Evolutionary conservation across 64 coral and sea anemone genomes (phyloP).

Genomic region (Anthopleura sola): DNA sequence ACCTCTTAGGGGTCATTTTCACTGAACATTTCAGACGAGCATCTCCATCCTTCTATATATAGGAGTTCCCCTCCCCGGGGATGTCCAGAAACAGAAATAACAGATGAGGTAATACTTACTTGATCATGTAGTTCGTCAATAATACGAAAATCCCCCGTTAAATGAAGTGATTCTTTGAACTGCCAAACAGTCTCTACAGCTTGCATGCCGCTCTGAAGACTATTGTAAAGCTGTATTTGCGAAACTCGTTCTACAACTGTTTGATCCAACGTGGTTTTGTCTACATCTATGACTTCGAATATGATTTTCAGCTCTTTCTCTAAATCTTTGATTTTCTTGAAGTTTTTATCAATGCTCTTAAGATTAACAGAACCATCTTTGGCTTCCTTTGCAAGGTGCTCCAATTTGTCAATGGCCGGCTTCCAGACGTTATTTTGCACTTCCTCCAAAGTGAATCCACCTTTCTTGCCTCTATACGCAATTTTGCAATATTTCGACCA

Average conservation of each 20-base stretch:
- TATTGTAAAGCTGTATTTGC: constrained; percentile 27
- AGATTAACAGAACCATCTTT: constrained; percentile 29
- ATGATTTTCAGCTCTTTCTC: constrained; percentile 26
- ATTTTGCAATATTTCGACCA: constrained; percentile 36
- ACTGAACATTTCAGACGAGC: no score
- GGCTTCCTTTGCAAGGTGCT: not conserved
- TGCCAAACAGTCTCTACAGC: constrained; percentile 28
- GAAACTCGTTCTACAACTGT: not conserved
- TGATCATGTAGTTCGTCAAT: not conserved
- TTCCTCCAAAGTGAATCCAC: constrained; percentile 23
- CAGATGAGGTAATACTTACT: no score
- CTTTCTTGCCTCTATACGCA: not conserved
- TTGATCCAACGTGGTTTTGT: not conserved
- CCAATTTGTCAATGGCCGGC: constrained; percentile 21
- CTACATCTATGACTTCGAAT: not conserved
- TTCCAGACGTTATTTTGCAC: constrained; percentile 29
- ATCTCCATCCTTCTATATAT: no score
- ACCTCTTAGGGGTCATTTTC: no score
- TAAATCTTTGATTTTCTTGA: not conserved
- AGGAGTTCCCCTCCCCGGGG: no score
- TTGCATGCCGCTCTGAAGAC: not conserved
- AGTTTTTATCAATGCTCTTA: constrained; percentile 38
- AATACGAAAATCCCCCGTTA: constrained; percentile 30
- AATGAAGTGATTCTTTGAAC: constrained; percentile 19
- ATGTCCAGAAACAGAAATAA: no score